phyloP scores from a whole-genome alignment of 2,113 vertebrate species.

The Isichthys henryi region DNA sequence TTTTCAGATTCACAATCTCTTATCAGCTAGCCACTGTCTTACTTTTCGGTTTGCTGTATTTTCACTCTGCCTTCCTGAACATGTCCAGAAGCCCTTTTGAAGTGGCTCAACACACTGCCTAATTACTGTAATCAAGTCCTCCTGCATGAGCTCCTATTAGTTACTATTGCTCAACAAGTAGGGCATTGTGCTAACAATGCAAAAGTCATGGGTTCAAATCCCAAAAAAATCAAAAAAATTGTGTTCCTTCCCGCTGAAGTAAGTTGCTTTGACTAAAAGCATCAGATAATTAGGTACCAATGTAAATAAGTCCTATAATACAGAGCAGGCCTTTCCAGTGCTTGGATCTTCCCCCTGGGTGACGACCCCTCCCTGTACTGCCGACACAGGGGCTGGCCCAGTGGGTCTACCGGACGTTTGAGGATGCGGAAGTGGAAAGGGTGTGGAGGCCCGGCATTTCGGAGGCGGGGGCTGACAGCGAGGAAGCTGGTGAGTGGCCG shows the following conservation, averaged over 20 bases:
- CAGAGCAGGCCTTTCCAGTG: neutral
- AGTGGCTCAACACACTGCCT: neutral
- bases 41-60: neutral
- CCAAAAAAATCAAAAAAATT: neutral
- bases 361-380: slow-evolving; percentile 9
- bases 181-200: neutral
- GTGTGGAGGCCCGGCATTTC: slow-evolving; percentile 44
- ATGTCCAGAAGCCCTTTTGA: neutral
- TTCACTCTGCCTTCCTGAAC: neutral
- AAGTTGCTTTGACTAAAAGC: neutral
- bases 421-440: slow-evolving; percentile 77
- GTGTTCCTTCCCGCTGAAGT: no score
- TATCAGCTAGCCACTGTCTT: neutral
- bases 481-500: slow-evolving; percentile 45
- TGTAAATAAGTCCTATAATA: neutral
- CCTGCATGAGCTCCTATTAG: neutral
- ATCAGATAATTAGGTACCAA: neutral
- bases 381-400: slow-evolving; percentile 54
- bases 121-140: neutral
- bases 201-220: neutral
- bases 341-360: neutral
- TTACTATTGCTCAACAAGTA: neutral
- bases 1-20: neutral
- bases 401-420: slow-evolving; percentile 85
- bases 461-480: slow-evolving; percentile 52